phyloP scores from a whole-genome alignment of 2,888 invertebrate species.

The Pyrrhia umbra region DNA sequence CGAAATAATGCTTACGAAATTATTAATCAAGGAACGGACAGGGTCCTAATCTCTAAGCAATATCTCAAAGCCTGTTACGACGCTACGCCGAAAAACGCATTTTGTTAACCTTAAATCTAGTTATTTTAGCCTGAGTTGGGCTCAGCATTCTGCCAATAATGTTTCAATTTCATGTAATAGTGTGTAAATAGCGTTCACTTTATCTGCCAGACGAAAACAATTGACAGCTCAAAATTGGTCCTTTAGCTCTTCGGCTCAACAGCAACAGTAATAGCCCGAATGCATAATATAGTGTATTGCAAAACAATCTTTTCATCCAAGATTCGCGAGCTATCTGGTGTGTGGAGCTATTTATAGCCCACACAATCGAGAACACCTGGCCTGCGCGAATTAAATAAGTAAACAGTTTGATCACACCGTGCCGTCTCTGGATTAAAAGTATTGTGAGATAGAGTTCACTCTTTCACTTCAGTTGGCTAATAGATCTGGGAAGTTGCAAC shows the following conservation, averaged over 20 bases:
- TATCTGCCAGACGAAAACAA: too few species aligned
- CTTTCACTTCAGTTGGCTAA: background rate
- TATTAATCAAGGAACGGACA: too few species aligned
- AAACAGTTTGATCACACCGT: constrained; percentile 49
- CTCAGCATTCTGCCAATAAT: background rate
- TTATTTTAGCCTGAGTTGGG: too few species aligned
- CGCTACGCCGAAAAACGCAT: too few species aligned
- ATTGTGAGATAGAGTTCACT: background rate
- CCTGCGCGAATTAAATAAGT: constrained; percentile 47
- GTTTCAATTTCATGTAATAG: background rate
- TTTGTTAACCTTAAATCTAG: too few species aligned
- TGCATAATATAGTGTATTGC: constrained; percentile 6
- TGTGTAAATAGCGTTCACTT: too few species aligned
- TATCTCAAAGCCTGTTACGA: too few species aligned
- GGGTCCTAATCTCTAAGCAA: too few species aligned
- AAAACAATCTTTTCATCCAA: constrained; percentile 29
- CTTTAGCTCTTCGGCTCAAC: background rate
- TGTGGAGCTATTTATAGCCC: constrained; percentile 38
- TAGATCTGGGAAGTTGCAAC: too few species aligned
- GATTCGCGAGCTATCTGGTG: constrained; percentile 50
- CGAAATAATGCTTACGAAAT: too few species aligned
- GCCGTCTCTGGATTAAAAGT: constrained; percentile 22
- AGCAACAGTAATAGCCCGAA: background rate
- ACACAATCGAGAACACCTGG: constrained; percentile 56
- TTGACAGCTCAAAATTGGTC: background rate